Base-by-base conservation (phyloP, 1,140 invertebrate species). In the Heliconius congener region DNA sequence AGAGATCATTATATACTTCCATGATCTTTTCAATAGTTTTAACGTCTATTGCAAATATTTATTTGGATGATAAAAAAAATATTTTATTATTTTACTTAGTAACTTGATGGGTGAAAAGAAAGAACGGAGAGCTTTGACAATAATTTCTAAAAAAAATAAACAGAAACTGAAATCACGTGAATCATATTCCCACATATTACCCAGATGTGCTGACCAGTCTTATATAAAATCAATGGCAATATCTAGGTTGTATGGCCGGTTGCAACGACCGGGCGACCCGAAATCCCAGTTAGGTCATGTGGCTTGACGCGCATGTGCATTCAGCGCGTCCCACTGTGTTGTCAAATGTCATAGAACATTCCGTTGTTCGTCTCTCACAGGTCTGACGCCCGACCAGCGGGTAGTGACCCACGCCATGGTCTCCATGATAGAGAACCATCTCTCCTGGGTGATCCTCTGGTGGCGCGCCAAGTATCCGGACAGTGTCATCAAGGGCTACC, bases 381-480 rank as follows among this genome's bases (percentile, higher is more conserved):
- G 90, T 57, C 95, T 99, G 27, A 97, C 96, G 73, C 93, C 96
- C 74, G 98, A 98, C 87, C 98, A 99, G 91, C 97, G 97, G 81
- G 98, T 97, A 85, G 96, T 98, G 13, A 96, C 97, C 11, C 98
- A 99, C 93, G 98, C 98, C n/a, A 98, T 98, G 95, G 98, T 98
- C 88, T 98, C 97, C 37, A 99, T 99, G 98, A 96, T 99, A 85
- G 98, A 99, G 94, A 98, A 99, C 90, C 98, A 99, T 93, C 96
- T 99, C 13, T 96, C 97, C 70, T 99, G 98, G 98, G 97, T 98
- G 82, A 96, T 98, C 70, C 95, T 97, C 87, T 98, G 97, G 95
- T 98, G 98, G 98, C 97, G 97, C 86, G 96, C 97, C 84, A 98
- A 98, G 95, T 97, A 97, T 88, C 96, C 97, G 5, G 97, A 98